Base-by-base conservation (phyloP, 2,797 vertebrate species). In the Macrochelys suwanniensis region DNA sequence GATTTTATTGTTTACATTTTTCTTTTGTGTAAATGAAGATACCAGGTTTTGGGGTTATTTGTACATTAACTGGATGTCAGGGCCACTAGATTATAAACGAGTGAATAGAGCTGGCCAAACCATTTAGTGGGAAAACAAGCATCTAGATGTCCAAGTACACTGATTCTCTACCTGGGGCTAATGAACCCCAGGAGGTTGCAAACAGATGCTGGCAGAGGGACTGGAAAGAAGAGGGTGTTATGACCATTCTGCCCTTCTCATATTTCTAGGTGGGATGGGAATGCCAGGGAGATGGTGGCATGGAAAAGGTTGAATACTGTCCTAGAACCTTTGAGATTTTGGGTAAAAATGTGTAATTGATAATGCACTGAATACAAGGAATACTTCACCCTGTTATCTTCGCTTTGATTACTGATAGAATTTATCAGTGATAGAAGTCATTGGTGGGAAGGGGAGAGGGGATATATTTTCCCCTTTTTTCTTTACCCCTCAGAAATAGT, bases 11-110 rank as follows among this genome's bases (percentile, higher is more conserved):
- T 65, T 80, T 80, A 16, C 15, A 47, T 26, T 65, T 77, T 81
- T 33, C 5, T 9, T 54, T 21, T 31, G 2, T 5, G 47, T 86
- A 15, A 37, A 33, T 25, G 13, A 47, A 47, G 9, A 19, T 37
- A 12, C 7, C 21, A 49, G 19, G 59, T 1, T 3, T 19, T 33
- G 7, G 37, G 28, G 19, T 2, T n/a, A 5, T n/a, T 45, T 49
- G 33, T 54, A 8, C 42, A 1, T 26, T 45, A 47, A 23, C 0
- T 3, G 53, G 23, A 1, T 13, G 2, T 0, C 3, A 37, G n/a
- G 9, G 21, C 11, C 21, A 42, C 68, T 71, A 42, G 68, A 71
- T 42, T 71, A 71, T 71, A 42, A 71, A 71, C 2, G 37, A 71
- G n/a, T 42, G 68, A 71, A 25, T 12, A 42, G 68, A 23, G 37